Percentiles rank a stretch among this genome's conserved stretches.
Conservation (phyloP, 2,113 vertebrate species). For the Octodon degus region DNA sequence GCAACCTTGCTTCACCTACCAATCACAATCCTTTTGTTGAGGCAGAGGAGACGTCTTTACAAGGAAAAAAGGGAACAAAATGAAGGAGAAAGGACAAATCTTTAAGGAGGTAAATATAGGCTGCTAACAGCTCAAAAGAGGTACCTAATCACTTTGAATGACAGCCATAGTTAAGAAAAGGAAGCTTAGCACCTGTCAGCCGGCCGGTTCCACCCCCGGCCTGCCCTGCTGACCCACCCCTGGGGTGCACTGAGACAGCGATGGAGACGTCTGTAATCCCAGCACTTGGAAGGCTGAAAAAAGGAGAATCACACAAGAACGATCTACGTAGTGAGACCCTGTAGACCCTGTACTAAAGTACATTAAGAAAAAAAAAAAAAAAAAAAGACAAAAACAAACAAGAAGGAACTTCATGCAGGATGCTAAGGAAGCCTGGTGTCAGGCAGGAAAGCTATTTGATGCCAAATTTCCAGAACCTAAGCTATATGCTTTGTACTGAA, state of each 20-base stretch:
- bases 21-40: background rate
- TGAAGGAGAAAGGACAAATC: background rate
- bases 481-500: accelerated
- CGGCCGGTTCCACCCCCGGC: no score
- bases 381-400: no score
- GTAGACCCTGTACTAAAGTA: no score
- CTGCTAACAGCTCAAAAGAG: background rate
- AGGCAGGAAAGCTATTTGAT: background rate
- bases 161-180: background rate
- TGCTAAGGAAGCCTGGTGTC: background rate
- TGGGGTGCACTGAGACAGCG: no score
- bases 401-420: background rate
- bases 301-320: no score
- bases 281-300: no score
- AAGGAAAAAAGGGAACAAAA: background rate
- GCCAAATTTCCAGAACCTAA: background rate
- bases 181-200: no score
- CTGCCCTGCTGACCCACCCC: no score
- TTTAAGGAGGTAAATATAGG: background rate
- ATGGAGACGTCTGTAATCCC: no score
- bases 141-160: background rate
- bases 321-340: no score
- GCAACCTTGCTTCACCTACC: background rate
- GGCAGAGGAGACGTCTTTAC: background rate
- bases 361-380: no score